These are phyloP conservation scores for Lordiphosa clarofinis DNA, from an alignment of 1,140 invertebrate genomes.

Conservation along the genomic window DNA sequence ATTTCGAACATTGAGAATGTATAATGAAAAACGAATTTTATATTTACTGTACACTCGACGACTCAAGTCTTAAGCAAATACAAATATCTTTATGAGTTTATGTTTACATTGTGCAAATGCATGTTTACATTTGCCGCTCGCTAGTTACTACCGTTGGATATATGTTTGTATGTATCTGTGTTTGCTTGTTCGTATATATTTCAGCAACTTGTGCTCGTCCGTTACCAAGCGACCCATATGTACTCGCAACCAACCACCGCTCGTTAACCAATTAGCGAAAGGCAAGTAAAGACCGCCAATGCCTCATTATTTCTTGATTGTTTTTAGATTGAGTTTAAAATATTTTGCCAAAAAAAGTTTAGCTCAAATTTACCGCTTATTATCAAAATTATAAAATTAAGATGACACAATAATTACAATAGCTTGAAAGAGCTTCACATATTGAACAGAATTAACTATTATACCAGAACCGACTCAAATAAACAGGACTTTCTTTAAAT, in stretches of 20 bases:
- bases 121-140: slow-evolving; percentile 45
- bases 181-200: slow-evolving; percentile 9
- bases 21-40: slow-evolving; percentile 66
- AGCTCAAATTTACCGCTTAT: too few species aligned
- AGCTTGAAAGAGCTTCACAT: too few species aligned
- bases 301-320: too few species aligned
- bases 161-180: slow-evolving; percentile 6
- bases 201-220: slow-evolving; percentile 4
- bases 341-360: too few species aligned
- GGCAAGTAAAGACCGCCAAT: too few species aligned
- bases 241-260: slow-evolving; percentile 2
- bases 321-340: too few species aligned
- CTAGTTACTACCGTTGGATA: slow-evolving; percentile 49
- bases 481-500: too few species aligned
- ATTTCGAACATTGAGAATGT: slow-evolving; percentile 42
- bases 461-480: too few species aligned
- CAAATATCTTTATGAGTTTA: slow-evolving; percentile 54
- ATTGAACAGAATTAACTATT: too few species aligned
- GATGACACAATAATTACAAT: too few species aligned
- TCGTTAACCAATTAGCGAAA: slow-evolving; percentile 1
- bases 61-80: slow-evolving; percentile 61
- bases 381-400: too few species aligned
- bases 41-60: slow-evolving; percentile 71
- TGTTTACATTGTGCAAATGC: slow-evolving; percentile 65
- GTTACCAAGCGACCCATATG: slow-evolving; percentile 3